Conservation (phyloP, 1,140 invertebrate genomes). For the Colletes latitarsis region DNA sequence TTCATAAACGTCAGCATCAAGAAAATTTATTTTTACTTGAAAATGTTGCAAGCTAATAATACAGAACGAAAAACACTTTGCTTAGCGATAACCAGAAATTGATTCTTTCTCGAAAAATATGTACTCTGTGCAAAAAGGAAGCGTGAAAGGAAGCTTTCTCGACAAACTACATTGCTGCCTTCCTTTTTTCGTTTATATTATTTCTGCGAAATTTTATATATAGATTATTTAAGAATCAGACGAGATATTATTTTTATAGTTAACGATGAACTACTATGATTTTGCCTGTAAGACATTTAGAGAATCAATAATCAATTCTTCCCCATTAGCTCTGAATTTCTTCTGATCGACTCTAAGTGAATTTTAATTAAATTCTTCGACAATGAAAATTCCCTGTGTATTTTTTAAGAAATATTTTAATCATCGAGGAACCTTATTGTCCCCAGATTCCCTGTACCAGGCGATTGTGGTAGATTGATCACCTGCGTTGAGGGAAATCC, state of each 20-base stretch:
- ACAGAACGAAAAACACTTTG: neutral
- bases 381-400: neutral
- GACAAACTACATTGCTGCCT: neutral
- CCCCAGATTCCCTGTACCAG: slow-evolving; percentile 88
- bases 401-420: neutral
- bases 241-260: neutral
- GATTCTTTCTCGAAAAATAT: neutral
- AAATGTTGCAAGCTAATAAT: no score
- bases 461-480: slow-evolving; percentile 91
- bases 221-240: no score
- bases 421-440: slow-evolving; percentile 11
- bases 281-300: no score
- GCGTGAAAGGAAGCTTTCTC: neutral
- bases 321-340: no score
- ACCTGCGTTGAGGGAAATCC: slow-evolving; percentile 94
- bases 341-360: no score
- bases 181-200: slow-evolving; percentile 3
- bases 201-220: no score
- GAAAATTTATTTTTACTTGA: no score
- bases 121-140: neutral
- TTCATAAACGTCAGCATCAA: no score
- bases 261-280: neutral
- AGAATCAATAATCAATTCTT: no score
- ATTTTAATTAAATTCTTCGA: no score
- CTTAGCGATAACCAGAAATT: no score